phyloP scores from a whole-genome alignment of 2,113 vertebrate species.

The Tyto alba region DNA sequence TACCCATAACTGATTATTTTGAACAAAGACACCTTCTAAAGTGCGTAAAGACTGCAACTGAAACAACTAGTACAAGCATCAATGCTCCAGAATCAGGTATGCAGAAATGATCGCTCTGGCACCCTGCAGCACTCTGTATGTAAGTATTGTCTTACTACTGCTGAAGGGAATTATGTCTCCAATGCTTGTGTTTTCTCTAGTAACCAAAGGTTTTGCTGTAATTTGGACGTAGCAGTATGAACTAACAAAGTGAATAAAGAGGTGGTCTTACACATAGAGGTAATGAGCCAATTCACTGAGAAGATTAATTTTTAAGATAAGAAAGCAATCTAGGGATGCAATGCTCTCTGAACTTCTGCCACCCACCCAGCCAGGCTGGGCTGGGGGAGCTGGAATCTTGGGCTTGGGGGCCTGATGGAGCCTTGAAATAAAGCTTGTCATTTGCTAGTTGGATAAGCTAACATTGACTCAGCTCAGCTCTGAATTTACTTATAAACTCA shows the following conservation, averaged over 20 bases:
- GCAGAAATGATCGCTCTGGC: background rate
- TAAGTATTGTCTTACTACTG: background rate
- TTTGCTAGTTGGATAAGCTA: background rate
- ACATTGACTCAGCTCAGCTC: background rate
- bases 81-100: background rate
- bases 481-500: background rate
- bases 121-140: background rate
- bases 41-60: background rate
- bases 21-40: background rate
- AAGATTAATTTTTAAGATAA: background rate
- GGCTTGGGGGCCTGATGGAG: background rate
- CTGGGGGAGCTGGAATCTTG: background rate
- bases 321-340: background rate
- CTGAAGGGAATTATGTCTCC: background rate
- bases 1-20: background rate
- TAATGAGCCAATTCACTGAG: accelerated
- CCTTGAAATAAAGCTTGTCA: background rate
- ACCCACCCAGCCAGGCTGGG: too few relatives aligned
- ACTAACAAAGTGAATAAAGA: background rate
- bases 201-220: background rate
- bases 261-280: background rate
- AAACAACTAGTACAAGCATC: background rate
- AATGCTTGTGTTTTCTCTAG: background rate
- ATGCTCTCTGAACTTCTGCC: background rate
- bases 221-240: background rate